Base-by-base conservation (phyloP, 2,113 vertebrate species). In the Triplophysa siluroides region DNA sequence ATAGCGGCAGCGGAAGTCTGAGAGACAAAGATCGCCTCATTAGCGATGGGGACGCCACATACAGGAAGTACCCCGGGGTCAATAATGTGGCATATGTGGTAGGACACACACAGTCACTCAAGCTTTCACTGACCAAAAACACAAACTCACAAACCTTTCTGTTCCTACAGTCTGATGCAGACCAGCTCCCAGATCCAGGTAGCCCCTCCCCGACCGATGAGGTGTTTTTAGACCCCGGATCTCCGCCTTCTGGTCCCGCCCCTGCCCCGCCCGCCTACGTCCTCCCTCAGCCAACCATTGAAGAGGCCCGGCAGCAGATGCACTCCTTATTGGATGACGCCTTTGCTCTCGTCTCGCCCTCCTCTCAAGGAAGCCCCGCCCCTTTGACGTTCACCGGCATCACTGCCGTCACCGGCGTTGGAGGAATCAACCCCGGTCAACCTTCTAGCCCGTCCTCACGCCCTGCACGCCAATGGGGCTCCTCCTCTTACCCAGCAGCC, bases 221-320 rank as follows among this genome's bases (percentile, higher is more conserved):
- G 82, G 95, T 94, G 12, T 94, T 96, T 85, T 93, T 92, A 26
- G 83, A 85, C 62, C 88, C 94, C 0, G 92, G 90, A 47, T 62
- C 93, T 64, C 87, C 91, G 0, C 81, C 92, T 10, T 90, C 92
- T 69, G 85, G 91, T 19, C 54, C 85, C 0, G 88, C 92, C 26
- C 88, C 88, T 0, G 78, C 93, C 0, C 92, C 95, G 0, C 91
- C 96, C 0, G 93, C 95, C 80, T 98, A 99, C 16, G 70, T 95
- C 86, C 95, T 95, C 1, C 97, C 96, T 0, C 97, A 96, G 88
- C 96, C 96, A 0, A 97, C 96, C 83, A 98, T 99, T 0, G 98
- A 99, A 88, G 97, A 99, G 89, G 98, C 97, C 0, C 94, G 98
- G 4, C 97, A 98, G 89, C 98, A 97, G 87, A 99, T 99, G 98